phyloP scores from a whole-genome alignment of 35 echinoderm and acorn worm species.

The Heliocidaris erythrogramma region DNA sequence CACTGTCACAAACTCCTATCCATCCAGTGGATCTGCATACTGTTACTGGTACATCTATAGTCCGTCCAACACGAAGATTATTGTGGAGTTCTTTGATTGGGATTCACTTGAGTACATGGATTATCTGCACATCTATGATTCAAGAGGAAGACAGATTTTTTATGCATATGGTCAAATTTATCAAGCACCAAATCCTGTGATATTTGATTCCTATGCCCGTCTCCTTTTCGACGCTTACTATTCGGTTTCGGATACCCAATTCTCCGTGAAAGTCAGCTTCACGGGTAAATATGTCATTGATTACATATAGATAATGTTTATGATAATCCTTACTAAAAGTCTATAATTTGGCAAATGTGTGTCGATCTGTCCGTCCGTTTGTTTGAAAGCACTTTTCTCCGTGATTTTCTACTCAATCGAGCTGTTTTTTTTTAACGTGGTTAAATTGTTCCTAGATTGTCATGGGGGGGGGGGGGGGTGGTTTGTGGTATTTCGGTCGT shows the following conservation, averaged over 20 bases:
- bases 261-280: not conserved
- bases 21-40: not conserved
- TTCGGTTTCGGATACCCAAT: not conserved
- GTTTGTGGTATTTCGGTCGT: no score
- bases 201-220: not conserved
- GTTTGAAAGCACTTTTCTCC: no score
- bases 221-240: not conserved
- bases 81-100: not conserved
- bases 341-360: no score
- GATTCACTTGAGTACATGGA: not conserved
- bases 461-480: no score
- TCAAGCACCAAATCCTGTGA: not conserved
- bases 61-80: not conserved
- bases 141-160: not conserved
- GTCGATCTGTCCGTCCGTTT: no score
- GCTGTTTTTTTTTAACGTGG: no score
- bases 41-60: slow-evolving; percentile 18
- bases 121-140: not conserved
- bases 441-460: no score
- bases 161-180: not conserved
- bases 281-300: slow-evolving; percentile 15
- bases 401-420: no score
- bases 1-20: not conserved
- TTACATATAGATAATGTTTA: no score
- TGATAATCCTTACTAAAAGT: no score